Percentiles rank a stretch among this genome's conserved stretches.
Conservation (phyloP, 2,888 invertebrate genomes). For the Pheosia tremula region DNA sequence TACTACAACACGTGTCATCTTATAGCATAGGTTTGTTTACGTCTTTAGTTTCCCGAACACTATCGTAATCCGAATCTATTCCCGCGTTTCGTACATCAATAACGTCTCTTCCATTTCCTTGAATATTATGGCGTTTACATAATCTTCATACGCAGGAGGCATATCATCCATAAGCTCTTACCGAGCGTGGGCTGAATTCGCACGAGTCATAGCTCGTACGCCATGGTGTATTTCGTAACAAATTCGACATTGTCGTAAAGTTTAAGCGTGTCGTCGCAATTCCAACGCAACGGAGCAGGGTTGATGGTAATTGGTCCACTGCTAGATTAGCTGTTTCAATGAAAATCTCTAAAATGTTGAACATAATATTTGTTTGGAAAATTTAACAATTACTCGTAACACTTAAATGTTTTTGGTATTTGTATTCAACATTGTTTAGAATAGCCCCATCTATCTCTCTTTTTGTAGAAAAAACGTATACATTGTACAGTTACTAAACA, state of each 20-base stretch:
- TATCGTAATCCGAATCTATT: background rate
- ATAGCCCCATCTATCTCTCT: too few relatives aligned
- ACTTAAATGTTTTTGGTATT: too few relatives aligned
- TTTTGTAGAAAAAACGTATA: too few relatives aligned
- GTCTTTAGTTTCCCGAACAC: too few relatives aligned
- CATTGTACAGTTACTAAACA: too few relatives aligned
- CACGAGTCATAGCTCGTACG: conserved; percentile 26
- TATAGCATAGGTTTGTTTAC: too few relatives aligned
- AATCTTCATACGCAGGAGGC: conserved; percentile 31
- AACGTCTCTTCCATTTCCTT: conserved; percentile 12
- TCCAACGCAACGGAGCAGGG: conserved; percentile 23
- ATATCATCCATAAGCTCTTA: conserved; percentile 31
- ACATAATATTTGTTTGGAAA: background rate
- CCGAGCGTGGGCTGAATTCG: conserved; percentile 35
- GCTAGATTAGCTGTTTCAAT: background rate
- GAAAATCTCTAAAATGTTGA: background rate
- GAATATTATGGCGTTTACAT: conserved; percentile 22
- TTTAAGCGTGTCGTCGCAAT: conserved; percentile 32
- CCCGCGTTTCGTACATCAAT: background rate
- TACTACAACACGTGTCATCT: too few relatives aligned
- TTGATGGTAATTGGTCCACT: conserved; percentile 9
- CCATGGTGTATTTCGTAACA: conserved; percentile 44
- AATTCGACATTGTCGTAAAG: conserved; percentile 34
- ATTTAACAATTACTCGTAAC: background rate
- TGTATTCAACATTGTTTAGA: too few relatives aligned